phyloP scores from a whole-genome alignment of 2,113 vertebrate species.

The Tor tambroides region DNA sequence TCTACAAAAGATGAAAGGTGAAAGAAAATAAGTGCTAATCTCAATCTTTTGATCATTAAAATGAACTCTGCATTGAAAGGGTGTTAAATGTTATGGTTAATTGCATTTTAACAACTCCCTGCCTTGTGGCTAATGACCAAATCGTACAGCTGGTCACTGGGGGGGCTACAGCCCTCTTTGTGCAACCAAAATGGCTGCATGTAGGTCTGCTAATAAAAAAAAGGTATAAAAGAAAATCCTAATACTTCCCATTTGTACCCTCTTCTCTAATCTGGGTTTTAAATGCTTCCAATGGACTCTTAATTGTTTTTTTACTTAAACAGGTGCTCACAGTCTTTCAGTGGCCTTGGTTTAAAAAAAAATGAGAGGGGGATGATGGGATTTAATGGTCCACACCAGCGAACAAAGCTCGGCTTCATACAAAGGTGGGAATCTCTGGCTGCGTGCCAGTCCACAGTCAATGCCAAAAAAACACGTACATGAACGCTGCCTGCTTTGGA shows the following conservation, averaged over 20 bases:
- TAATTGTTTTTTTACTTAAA: conserved; percentile 54
- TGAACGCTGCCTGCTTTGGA: conserved; percentile 45
- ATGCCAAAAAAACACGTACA: conserved; percentile 10
- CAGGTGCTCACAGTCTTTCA: conserved; percentile 59
- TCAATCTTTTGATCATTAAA: conserved; percentile 20
- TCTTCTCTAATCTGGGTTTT: conserved; percentile 54
- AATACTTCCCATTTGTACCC: conserved; percentile 48
- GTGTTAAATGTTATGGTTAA: conserved; percentile 1
- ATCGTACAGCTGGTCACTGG: conserved; percentile 15
- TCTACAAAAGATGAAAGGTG: conserved; percentile 35
- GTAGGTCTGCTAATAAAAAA: conserved; percentile 44
- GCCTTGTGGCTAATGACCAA: conserved; percentile 49
- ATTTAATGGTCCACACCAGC: conserved; percentile 60
- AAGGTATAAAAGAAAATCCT: conserved; percentile 41
- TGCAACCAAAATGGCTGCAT: conserved; percentile 47
- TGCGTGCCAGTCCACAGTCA: conserved; percentile 51
- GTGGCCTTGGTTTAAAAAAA: conserved; percentile 48
- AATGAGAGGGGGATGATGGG: conserved; percentile 50
- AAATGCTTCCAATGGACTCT: conserved; percentile 53
- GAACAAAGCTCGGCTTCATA: conserved; percentile 56
- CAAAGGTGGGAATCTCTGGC: conserved; percentile 57
- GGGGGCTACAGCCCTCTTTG: conserved; percentile 37
- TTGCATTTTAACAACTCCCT: conserved; percentile 31
- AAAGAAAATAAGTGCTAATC: not conserved
- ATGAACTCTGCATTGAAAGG: conserved; percentile 23